Evolutionary conservation across 2,113 vertebrate species (phyloP).

Genomic region (Scophthalmus maximus): DNA sequence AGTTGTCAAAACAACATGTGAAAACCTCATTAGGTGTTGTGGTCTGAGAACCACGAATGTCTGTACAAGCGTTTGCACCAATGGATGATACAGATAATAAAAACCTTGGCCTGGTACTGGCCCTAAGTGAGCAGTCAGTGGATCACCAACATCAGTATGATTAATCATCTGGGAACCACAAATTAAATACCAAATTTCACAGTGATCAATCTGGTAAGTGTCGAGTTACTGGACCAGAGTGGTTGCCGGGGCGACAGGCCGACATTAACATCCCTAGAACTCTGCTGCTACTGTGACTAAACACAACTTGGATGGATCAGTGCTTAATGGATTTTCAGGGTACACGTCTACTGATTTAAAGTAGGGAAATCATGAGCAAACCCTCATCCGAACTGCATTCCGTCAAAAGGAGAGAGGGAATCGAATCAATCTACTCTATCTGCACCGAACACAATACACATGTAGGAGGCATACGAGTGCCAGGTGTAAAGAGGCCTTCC

Average conservation of each 20-base stretch:
- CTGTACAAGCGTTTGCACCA: neutral
- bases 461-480: slow-evolving; percentile 11
- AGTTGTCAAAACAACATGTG: slow-evolving; percentile 13
- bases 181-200: neutral
- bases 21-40: neutral
- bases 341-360: slow-evolving; percentile 25
- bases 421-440: slow-evolving; percentile 18
- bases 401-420: slow-evolving; percentile 23
- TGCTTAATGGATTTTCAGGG: slow-evolving; percentile 1
- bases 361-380: slow-evolving; percentile 10
- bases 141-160: neutral
- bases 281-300: neutral
- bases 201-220: neutral
- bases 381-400: neutral
- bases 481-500: slow-evolving; percentile 25
- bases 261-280: neutral
- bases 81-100: neutral
- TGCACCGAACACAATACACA: slow-evolving; percentile 40
- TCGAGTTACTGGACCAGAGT: neutral
- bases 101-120: neutral
- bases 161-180: neutral
- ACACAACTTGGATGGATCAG: neutral
- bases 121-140: neutral
- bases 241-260: neutral
- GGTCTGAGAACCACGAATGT: neutral